phyloP scores from a whole-genome alignment of 2,888 invertebrate genomes.

The Coenonympha glycerion region DNA sequence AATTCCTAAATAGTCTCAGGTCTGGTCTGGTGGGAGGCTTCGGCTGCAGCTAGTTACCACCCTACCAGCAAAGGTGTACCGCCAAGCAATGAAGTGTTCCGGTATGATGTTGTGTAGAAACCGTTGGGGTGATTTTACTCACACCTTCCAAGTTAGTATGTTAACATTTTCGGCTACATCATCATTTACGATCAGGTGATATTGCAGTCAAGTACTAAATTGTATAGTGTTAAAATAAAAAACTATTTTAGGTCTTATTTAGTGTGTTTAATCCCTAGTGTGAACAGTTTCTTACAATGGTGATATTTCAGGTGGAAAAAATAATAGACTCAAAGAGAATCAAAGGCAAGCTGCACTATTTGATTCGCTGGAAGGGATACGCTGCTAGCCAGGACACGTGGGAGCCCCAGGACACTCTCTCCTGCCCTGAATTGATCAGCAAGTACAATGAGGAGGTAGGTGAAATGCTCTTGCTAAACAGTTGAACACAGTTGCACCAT shows the following conservation, averaged over 20 bases:
- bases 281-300: background rate
- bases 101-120: too few species aligned
- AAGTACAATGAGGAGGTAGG: conserved; percentile 63
- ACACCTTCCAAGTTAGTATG: too few species aligned
- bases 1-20: too few species aligned
- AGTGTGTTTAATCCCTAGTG: background rate
- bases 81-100: too few species aligned
- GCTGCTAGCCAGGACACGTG: conserved; percentile 82
- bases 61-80: too few species aligned
- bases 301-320: conserved; percentile 77
- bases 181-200: too few species aligned
- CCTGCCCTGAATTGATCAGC: conserved; percentile 80
- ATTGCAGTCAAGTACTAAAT: too few species aligned
- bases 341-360: conserved; percentile 80
- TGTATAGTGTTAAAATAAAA: too few species aligned
- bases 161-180: too few species aligned
- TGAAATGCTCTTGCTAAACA: background rate
- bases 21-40: too few species aligned
- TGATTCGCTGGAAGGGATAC: conserved; percentile 88
- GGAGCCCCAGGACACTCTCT: conserved; percentile 83
- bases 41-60: too few species aligned
- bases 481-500: conserved; percentile 18
- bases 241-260: background rate
- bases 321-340: conserved; percentile 81
- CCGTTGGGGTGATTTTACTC: too few species aligned